Conservation (phyloP, 1,140 invertebrate genomes). For the Copidosoma floridanum region DNA sequence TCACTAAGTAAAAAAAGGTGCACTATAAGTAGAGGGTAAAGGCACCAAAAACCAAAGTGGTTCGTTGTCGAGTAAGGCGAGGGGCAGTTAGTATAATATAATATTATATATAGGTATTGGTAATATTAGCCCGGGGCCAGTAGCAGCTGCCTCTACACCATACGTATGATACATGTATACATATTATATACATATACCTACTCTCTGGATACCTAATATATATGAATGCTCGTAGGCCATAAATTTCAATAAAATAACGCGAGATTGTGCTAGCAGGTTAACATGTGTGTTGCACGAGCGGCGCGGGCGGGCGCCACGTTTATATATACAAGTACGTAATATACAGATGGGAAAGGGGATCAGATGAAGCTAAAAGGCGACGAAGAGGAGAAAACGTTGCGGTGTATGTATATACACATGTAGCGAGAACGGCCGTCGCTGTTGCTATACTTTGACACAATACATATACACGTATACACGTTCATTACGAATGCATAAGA, state of each 20-base stretch:
- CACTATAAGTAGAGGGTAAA: too few relatives aligned
- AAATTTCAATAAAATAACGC: conserved; percentile 39
- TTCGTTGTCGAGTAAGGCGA: not conserved
- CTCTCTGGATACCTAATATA: conserved; percentile 37
- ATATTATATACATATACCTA: not conserved
- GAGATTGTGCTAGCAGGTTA: too few relatives aligned
- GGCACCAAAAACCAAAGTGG: too few relatives aligned
- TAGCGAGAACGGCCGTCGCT: conserved; percentile 25
- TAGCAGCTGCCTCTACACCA: too few relatives aligned
- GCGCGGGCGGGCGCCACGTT: conserved; percentile 16
- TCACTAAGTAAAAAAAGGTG: too few relatives aligned
- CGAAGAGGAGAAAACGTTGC: not conserved
- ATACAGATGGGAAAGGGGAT: too few relatives aligned
- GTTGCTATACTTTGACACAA: conserved; percentile 54
- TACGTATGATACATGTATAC: too few relatives aligned
- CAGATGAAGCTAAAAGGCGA: conserved; percentile 21
- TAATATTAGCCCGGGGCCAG: too few relatives aligned
- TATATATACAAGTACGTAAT: too few relatives aligned
- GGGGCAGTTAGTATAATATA: not conserved
- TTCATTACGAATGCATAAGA: conserved; percentile 58
- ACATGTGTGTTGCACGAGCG: conserved; percentile 13
- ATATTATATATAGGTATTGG: too few relatives aligned
- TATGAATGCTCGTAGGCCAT: conserved; percentile 33
- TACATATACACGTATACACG: conserved; percentile 46
- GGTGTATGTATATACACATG: not conserved